Evolutionary conservation across 1,140 invertebrate species (phyloP).

Genomic region (Drosophila serrata): DNA sequence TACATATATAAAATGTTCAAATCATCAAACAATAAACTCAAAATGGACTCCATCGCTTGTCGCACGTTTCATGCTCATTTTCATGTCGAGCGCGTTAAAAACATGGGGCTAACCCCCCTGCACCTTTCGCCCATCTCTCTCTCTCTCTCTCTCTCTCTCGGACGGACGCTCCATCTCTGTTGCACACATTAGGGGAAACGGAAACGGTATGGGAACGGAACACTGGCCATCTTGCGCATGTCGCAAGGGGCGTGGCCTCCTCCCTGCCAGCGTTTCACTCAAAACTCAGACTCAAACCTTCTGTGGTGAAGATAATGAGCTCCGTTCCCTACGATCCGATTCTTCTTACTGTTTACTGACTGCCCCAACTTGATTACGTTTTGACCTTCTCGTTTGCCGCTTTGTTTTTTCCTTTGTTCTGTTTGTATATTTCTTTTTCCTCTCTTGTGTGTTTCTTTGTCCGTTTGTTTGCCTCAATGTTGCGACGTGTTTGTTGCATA

Average conservation of each 20-base stretch:
- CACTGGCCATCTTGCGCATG: slow-evolving; percentile 77
- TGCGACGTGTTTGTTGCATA: slow-evolving; percentile 74
- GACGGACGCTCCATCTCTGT: slow-evolving; percentile 12
- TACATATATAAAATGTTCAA: slow-evolving; percentile 84
- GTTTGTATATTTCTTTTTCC: slow-evolving; percentile 20
- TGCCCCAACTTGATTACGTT: slow-evolving; percentile 68
- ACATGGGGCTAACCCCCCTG: slow-evolving; percentile 46
- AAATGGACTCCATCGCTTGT: slow-evolving; percentile 85
- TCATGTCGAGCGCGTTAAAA: slow-evolving; percentile 83
- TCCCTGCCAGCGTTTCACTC: slow-evolving; percentile 14
- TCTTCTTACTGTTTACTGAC: slow-evolving; percentile 32
- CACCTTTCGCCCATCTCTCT: slow-evolving; percentile 13
- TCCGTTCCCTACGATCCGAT: slow-evolving; percentile 11
- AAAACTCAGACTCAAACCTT: slow-evolving; percentile 29
- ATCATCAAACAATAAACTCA: slow-evolving; percentile 86
- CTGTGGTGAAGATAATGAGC: slow-evolving; percentile 64
- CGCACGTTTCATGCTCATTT: slow-evolving; percentile 84
- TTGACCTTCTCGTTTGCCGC: slow-evolving; percentile 65
- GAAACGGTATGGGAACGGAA: slow-evolving; percentile 59
- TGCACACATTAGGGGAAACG: slow-evolving; percentile 59
- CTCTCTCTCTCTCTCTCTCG: not conserved
- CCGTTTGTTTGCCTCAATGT: slow-evolving; percentile 30
- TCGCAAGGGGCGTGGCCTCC: slow-evolving; percentile 50
- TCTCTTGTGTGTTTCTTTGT: slow-evolving; percentile 21
- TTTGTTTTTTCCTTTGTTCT: slow-evolving; percentile 33